Evolutionary conservation across 2,797 vertebrate species (phyloP).

Genomic region (Remorina albescens): DNA sequence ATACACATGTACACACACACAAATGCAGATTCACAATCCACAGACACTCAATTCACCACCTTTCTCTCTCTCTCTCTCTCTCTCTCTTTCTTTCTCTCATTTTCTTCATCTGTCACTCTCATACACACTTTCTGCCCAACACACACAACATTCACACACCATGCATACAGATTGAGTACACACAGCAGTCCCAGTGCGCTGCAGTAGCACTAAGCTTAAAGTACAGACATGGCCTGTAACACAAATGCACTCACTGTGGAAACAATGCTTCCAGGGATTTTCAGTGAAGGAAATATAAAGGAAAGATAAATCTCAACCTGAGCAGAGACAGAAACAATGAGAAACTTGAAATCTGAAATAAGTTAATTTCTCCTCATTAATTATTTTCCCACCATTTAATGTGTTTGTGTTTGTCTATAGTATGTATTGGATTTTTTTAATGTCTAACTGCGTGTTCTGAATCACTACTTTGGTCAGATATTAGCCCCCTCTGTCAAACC

Average conservation of each 20-base stretch:
- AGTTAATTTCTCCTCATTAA: not conserved
- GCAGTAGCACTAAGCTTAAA: constrained; percentile 66
- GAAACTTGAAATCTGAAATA: not conserved
- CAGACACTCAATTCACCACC: constrained; percentile 43
- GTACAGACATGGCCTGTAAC: constrained; percentile 55
- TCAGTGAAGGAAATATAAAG: not conserved
- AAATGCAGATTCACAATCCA: constrained; percentile 48
- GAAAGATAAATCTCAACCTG: not conserved
- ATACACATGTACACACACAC: constrained; percentile 38
- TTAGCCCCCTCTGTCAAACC: constrained; percentile 27
- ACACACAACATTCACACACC: constrained; percentile 50
- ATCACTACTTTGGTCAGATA: constrained; percentile 31
- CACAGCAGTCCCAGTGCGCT: constrained; percentile 62
- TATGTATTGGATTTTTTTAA: no score
- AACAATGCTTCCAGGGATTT: constrained; percentile 30
- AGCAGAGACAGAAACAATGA: not conserved
- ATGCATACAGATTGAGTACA: constrained; percentile 72
- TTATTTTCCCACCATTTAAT: not conserved
- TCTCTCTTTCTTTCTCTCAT: constrained; percentile 30
- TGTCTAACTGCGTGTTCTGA: not conserved
- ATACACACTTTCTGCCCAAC: constrained; percentile 30
- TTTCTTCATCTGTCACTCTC: constrained; percentile 49
- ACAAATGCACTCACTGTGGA: constrained; percentile 46
- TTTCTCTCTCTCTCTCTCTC: constrained; percentile 28
- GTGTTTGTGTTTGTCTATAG: not conserved